Evolutionary conservation across 2,888 invertebrate species (phyloP).

Genomic region (Limnephilus marmoratus): DNA sequence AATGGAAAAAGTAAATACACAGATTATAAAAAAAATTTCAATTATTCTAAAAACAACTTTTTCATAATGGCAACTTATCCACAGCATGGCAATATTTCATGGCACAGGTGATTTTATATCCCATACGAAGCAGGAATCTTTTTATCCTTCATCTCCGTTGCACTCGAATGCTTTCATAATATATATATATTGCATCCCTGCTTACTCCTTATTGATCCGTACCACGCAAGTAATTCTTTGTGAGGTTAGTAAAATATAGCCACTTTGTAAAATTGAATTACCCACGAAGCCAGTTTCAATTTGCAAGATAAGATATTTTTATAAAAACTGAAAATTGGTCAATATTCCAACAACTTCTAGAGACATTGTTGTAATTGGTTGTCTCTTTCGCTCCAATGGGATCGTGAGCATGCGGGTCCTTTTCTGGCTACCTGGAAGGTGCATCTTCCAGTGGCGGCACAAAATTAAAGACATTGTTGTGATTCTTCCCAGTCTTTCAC

Average conservation of each 20-base stretch:
- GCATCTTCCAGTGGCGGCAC: constrained; percentile 6
- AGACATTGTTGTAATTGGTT: background rate
- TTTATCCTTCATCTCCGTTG: background rate
- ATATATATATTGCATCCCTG: background rate
- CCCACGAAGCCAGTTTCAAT: background rate
- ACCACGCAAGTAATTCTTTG: background rate
- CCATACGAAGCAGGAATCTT: background rate
- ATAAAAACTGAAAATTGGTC: background rate
- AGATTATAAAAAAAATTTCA: background rate
- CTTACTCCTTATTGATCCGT: background rate
- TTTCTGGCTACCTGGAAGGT: constrained; percentile 16
- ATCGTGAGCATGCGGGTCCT: background rate
- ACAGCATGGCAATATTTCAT: background rate
- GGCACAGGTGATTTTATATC: background rate
- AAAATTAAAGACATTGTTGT: background rate
- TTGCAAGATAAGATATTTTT: background rate
- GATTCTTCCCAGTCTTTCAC: background rate
- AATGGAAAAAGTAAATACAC: background rate
- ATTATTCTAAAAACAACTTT: background rate
- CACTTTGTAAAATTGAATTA: background rate
- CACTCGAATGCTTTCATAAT: background rate
- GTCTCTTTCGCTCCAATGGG: background rate
- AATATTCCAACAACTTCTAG: background rate
- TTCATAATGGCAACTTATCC: background rate
- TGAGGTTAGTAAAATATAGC: background rate